A percentile compares a stretch with the other conserved stretches of the same genome.
Evolutionary conservation across 1,140 invertebrate genomes (phyloP).

Genomic region (Cotesia vestalis): DNA sequence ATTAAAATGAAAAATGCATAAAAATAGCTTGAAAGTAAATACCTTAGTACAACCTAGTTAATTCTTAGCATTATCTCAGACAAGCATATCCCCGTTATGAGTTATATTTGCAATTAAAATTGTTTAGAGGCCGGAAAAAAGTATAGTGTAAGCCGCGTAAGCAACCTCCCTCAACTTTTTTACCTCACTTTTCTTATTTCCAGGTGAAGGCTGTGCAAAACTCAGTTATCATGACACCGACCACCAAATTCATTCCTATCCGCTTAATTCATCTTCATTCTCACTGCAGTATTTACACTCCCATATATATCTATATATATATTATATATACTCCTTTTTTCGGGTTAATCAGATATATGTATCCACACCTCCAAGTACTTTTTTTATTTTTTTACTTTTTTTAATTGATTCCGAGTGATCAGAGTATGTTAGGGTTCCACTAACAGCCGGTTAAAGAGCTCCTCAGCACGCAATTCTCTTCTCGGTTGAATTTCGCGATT

Average conservation of each 20-base stretch:
- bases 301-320: slow-evolving; percentile 21
- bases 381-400: neutral
- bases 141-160: neutral
- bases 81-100: slow-evolving; percentile 36
- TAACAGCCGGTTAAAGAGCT: slow-evolving; percentile 46
- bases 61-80: slow-evolving; percentile 31
- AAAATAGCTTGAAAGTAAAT: slow-evolving; percentile 8
- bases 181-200: no score
- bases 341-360: neutral
- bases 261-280: neutral
- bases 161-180: slow-evolving; percentile 1
- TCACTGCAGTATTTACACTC: neutral
- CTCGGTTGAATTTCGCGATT: slow-evolving; percentile 36
- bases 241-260: no score
- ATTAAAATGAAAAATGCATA: slow-evolving; percentile 1
- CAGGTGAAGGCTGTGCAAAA: no score
- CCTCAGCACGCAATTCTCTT: slow-evolving; percentile 44
- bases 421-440: slow-evolving; percentile 38
- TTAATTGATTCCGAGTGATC: slow-evolving; percentile 44
- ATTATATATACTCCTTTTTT: slow-evolving; percentile 30
- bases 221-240: no score
- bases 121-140: slow-evolving; percentile 35
- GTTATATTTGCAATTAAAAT: slow-evolving; percentile 44
- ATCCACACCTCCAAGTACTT: neutral
- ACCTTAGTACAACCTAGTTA: slow-evolving; percentile 9